These are phyloP conservation scores for Ichneumoninae sp. DNA, from an alignment of 2,888 invertebrate species.

Conservation along the genomic window DNA sequence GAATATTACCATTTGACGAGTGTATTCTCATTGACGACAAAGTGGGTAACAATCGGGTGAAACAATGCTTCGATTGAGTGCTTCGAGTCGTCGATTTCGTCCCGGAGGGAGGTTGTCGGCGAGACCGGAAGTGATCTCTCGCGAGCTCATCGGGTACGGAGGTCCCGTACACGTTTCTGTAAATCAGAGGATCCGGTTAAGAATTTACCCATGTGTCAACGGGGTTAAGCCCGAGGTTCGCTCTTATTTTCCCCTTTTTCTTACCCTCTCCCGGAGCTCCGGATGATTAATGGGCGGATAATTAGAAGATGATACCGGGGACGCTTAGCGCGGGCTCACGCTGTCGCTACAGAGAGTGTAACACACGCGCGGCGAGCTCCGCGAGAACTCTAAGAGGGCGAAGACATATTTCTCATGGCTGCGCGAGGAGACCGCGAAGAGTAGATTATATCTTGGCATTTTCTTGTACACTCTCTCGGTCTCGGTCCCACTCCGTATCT, in stretches of 20 bases:
- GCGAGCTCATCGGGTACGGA: conserved; percentile 6
- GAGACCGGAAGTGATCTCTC: conserved; percentile 42
- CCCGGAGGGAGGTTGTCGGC: conserved; percentile 8
- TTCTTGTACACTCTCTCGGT: conserved; percentile 14
- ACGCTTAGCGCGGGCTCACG: conserved; percentile 72
- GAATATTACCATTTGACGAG: neutral
- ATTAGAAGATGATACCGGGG: conserved; percentile 81
- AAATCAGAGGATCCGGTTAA: conserved; percentile 44
- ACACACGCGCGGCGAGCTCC: conserved; percentile 44
- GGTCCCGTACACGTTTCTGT: conserved; percentile 35
- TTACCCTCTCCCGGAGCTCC: conserved; percentile 39
- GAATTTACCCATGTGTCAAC: conserved; percentile 61
- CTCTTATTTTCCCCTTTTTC: conserved; percentile 10
- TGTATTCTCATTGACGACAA: neutral
- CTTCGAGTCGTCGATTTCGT: neutral
- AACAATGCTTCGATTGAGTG: neutral
- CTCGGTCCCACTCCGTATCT: neutral
- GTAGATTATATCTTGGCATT: conserved; percentile 16
- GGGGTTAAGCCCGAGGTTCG: conserved; percentile 49
- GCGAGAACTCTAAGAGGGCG: conserved; percentile 73
- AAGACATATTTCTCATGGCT: conserved; percentile 75
- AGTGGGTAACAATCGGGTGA: neutral
- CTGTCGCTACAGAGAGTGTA: conserved; percentile 52
- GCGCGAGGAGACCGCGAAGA: conserved; percentile 11
- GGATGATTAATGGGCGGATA: conserved; percentile 82